A percentile compares a stretch with the other conserved stretches of the same genome.
Evolutionary conservation across 37 sponge, comb jelly and placozoan genomes (phyloP).

Genomic region (Lycopodina hypogea): DNA sequence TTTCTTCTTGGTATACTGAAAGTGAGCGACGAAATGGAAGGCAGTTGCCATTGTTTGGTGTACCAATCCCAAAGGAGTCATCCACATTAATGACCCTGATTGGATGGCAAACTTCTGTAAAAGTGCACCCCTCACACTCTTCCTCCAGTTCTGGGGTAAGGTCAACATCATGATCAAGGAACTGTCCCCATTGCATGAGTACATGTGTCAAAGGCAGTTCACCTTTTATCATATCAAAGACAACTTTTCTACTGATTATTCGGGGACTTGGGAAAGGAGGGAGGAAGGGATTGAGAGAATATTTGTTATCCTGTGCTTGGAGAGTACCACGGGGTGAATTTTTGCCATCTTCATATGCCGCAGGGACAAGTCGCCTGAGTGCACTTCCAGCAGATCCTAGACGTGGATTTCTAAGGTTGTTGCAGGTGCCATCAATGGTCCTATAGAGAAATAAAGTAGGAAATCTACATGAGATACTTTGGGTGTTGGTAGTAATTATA

Average conservation of each 20-base stretch:
- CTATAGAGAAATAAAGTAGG: slow-evolving; percentile 19
- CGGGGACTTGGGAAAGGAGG: slow-evolving; percentile 80
- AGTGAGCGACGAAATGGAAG: slow-evolving; percentile 58
- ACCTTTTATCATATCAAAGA: slow-evolving; percentile 6
- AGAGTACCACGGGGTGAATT: slow-evolving; percentile 46
- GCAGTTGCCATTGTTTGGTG: slow-evolving; percentile 33
- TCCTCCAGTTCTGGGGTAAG: slow-evolving; percentile 24
- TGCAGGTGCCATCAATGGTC: slow-evolving; percentile 86
- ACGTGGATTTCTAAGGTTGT: slow-evolving; percentile 70
- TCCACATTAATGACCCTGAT: slow-evolving; percentile 50
- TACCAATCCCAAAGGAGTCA: slow-evolving; percentile 34
- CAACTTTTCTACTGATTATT: slow-evolving; percentile 43
- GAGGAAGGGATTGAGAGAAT: slow-evolving; percentile 29
- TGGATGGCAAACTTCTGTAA: slow-evolving; percentile 44
- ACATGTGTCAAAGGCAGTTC: slow-evolving; percentile 69
- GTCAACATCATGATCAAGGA: slow-evolving; percentile 86
- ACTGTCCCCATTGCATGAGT: slow-evolving; percentile 97
- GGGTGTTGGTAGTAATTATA: too few species aligned
- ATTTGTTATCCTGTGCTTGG: slow-evolving; percentile 18
- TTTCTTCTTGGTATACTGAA: slow-evolving; percentile 28
- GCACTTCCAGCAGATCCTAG: slow-evolving; percentile 66
- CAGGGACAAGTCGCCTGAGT: slow-evolving; percentile 64
- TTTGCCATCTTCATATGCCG: slow-evolving; percentile 80
- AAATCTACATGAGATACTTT: background rate
- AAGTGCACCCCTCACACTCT: background rate